Conservation (phyloP, 2,888 invertebrate genomes). For the Drosophila bunnanda region DNA sequence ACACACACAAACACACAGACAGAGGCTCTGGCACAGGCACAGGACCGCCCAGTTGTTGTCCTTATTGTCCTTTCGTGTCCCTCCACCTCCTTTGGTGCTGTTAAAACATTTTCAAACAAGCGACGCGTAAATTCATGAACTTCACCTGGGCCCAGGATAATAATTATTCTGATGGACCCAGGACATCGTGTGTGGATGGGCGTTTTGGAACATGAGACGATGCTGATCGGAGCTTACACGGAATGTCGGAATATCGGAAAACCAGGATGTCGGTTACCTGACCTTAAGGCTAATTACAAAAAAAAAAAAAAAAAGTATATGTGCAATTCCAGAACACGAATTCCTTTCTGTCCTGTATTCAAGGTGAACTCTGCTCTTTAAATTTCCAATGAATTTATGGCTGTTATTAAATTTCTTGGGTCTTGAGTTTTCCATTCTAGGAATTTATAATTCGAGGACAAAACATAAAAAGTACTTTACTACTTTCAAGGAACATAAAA, state of each 20-base stretch:
- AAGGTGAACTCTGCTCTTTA: conserved; percentile 27
- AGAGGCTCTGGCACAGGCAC: not conserved
- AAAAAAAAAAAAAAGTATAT: conserved; percentile 13
- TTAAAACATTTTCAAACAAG: conserved; percentile 65
- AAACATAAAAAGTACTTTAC: not conserved
- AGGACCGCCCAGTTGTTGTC: conserved; percentile 44
- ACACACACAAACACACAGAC: not conserved
- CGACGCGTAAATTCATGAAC: conserved; percentile 63
- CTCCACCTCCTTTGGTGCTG: conserved; percentile 28
- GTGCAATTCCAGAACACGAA: conserved; percentile 21
- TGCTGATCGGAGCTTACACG: conserved; percentile 18
- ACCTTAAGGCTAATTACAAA: conserved; percentile 45
- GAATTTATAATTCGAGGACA: not conserved
- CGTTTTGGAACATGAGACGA: conserved; percentile 32
- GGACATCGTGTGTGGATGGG: conserved; percentile 6
- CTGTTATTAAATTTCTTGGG: not conserved
- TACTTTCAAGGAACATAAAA: not conserved
- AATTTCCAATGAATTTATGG: not conserved
- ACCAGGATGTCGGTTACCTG: conserved; percentile 8
- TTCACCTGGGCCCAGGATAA: conserved; percentile 48
- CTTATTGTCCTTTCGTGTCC: conserved; percentile 36
- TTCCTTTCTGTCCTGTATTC: not conserved
- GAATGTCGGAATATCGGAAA: conserved; percentile 4
- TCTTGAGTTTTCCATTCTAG: not conserved
- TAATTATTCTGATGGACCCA: conserved; percentile 53